A percentile compares a stretch with the other conserved stretches of the same genome.
phyloP scores from a whole-genome alignment of 1,140 invertebrate species.

The Diachasmimorpha longicaudata region DNA sequence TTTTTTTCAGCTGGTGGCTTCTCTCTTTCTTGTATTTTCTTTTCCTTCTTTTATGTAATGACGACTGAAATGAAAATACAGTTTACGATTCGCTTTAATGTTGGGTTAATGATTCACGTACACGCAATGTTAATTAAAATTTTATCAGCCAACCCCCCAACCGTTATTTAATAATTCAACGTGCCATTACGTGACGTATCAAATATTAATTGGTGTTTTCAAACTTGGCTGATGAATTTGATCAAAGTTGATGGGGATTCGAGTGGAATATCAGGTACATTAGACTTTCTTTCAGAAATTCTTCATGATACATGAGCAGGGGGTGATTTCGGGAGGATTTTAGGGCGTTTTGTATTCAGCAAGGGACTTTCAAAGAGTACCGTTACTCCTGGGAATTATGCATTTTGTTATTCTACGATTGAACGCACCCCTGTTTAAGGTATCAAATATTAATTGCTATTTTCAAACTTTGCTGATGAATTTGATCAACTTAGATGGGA shows the following conservation, averaged over 20 bases:
- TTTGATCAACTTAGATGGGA: background rate
- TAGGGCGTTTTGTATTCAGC: background rate
- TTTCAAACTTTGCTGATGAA: background rate
- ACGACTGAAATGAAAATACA: background rate
- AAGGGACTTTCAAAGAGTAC: background rate
- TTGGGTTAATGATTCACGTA: slow-evolving; percentile 3
- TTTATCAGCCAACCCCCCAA: background rate
- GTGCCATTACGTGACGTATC: background rate
- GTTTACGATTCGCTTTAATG: background rate
- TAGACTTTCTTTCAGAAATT: background rate
- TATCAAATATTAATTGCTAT: background rate
- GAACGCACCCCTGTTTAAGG: background rate
- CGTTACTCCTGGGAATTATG: too few species aligned
- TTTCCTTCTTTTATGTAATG: background rate
- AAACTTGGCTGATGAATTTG: background rate
- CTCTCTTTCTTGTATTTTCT: background rate
- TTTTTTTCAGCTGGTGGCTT: background rate
- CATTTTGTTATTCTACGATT: background rate
- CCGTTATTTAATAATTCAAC: background rate
- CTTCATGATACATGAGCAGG: background rate
- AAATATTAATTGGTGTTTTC: background rate
- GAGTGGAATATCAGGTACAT: background rate
- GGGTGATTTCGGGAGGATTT: background rate
- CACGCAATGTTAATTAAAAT: slow-evolving; percentile 5
- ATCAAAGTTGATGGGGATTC: background rate